These are phyloP conservation scores for Arion vulgaris DNA, from an alignment of 1,140 invertebrate genomes.

Conservation along the genomic window DNA sequence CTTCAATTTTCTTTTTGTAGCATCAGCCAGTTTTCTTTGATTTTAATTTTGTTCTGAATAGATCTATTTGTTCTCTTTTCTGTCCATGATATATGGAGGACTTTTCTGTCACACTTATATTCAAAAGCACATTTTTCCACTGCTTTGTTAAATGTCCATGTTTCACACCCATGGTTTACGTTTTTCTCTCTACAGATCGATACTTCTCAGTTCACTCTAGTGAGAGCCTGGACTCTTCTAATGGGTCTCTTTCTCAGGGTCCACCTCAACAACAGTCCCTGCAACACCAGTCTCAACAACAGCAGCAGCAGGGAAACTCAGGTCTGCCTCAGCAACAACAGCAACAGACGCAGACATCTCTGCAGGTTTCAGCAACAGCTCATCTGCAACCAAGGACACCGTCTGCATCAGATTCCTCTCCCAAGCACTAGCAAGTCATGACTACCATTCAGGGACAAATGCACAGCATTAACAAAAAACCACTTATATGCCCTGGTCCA, in stretches of 20 bases:
- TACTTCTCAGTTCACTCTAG: constrained; percentile 62
- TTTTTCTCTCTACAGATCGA: constrained; percentile 59
- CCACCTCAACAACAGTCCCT: constrained; percentile 6
- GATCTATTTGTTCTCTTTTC: no score
- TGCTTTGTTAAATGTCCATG: no score
- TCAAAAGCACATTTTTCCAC: no score
- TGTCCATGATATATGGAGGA: no score
- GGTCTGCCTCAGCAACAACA: constrained; percentile 11
- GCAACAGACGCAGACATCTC: background rate
- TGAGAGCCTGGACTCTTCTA: constrained; percentile 59
- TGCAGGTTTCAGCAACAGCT: background rate
- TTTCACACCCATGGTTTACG: no score
- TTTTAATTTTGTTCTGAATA: no score
- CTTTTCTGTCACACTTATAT: no score
- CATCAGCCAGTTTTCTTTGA: no score
- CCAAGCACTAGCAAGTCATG: background rate
- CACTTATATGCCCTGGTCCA: background rate
- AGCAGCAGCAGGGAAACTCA: constrained; percentile 6
- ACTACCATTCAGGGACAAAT: no score
- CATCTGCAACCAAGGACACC: constrained; percentile 19
- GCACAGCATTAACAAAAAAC: background rate
- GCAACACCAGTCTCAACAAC: constrained; percentile 13
- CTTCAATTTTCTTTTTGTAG: no score
- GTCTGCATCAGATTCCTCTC: background rate
- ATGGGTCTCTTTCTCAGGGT: constrained; percentile 22